Conservation (phyloP, 2,113 vertebrate genomes). For the Embiotoca jacksoni region DNA sequence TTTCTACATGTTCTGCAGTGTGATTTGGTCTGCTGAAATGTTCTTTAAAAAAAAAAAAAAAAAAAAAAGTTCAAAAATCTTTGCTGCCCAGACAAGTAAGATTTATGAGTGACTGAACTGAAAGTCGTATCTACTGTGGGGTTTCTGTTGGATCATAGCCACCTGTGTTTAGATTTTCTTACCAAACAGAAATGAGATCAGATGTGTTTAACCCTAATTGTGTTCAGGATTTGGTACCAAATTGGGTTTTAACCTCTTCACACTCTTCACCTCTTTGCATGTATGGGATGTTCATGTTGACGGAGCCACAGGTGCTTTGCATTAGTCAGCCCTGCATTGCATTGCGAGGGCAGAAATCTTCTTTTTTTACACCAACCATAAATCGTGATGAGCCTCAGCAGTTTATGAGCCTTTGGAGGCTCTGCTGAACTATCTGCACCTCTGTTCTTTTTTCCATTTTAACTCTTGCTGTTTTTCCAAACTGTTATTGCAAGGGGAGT, state of each 20-base stretch:
- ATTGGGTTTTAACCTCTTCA: not conserved
- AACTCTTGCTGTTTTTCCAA: constrained; percentile 20
- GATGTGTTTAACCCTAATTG: constrained; percentile 1
- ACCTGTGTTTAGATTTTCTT: too few relatives aligned
- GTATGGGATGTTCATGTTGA: constrained; percentile 4
- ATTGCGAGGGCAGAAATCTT: constrained; percentile 25
- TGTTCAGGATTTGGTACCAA: not conserved
- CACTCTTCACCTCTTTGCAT: not conserved
- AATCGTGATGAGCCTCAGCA: constrained; percentile 47
- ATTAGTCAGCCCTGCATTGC: constrained; percentile 43
- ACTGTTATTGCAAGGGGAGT: constrained; percentile 23
- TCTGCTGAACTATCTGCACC: constrained; percentile 37
- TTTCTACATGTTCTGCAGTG: too few relatives aligned
- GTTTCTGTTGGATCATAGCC: too few relatives aligned
- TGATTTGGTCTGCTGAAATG: too few relatives aligned
- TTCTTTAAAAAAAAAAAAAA: too few relatives aligned
- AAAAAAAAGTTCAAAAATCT: too few relatives aligned
- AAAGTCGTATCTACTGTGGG: too few relatives aligned
- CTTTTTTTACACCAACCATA: constrained; percentile 36
- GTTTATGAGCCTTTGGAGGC: constrained; percentile 55
- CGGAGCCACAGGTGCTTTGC: constrained; percentile 49
- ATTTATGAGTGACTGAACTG: too few relatives aligned
- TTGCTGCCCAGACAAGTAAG: too few relatives aligned
- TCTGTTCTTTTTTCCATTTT: constrained; percentile 49
- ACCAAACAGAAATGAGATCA: not conserved